phyloP scores from a whole-genome alignment of 2,888 invertebrate species.

The Steinernema carpocapsae region DNA sequence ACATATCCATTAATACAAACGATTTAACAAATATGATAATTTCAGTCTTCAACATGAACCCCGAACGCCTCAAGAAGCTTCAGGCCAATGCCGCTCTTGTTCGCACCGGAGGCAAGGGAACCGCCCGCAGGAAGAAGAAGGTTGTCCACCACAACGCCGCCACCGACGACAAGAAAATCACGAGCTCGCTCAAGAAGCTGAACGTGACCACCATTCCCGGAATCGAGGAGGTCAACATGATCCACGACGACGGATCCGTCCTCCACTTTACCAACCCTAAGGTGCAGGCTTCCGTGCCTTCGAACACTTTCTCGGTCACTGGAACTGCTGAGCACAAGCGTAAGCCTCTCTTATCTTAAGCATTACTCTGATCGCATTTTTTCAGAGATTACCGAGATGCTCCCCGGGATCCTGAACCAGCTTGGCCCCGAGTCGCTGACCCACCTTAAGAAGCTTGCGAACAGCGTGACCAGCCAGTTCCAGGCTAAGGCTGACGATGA shows the following conservation, averaged over 20 bases:
- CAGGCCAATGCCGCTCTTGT: slow-evolving; percentile 64
- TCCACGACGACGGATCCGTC: slow-evolving; percentile 98
- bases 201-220: slow-evolving; percentile 98
- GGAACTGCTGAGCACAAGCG: slow-evolving; percentile 95
- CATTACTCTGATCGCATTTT: neutral
- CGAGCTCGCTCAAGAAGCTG: slow-evolving; percentile 94
- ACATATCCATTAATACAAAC: no score
- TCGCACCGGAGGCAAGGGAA: slow-evolving; percentile 75
- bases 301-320: slow-evolving; percentile 98
- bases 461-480: slow-evolving; percentile 66
- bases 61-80: slow-evolving; percentile 69
- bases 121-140: slow-evolving; percentile 99
- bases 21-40: neutral
- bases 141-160: slow-evolving; percentile 98
- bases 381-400: slow-evolving; percentile 90
- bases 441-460: slow-evolving; percentile 81
- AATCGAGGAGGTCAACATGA: slow-evolving; percentile 97
- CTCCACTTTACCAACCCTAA: slow-evolving; percentile 99
- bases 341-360: slow-evolving; percentile 58
- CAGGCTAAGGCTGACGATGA: slow-evolving; percentile 42
- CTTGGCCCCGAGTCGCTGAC: slow-evolving; percentile 94
- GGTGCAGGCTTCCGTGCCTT: slow-evolving; percentile 96
- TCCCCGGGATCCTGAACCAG: slow-evolving; percentile 95
- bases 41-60: slow-evolving; percentile 49
- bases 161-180: slow-evolving; percentile 98